Evolutionary conservation across 2,797 vertebrate species (phyloP), one percentile per base, ranked within the genome.

Genomic region (Anabacerthia variegaticeps): DNA sequence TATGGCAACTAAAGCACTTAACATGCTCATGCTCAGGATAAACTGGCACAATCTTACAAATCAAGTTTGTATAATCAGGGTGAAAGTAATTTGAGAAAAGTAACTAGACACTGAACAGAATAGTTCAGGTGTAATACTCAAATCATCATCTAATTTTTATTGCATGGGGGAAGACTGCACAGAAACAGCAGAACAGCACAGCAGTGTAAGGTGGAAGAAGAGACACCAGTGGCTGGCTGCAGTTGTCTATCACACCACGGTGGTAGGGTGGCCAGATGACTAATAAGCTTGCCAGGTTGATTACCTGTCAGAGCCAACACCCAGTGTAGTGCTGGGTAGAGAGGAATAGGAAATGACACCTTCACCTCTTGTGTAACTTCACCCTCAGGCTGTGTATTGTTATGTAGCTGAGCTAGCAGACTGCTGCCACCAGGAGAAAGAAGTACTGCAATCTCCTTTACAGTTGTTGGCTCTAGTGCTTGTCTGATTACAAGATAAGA

Each of bases 191-290:
- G 17, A 10, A 26, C 14, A 54, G 19, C 12, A 13, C 32, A 51
- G 44, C 3, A 1, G 12, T 5, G 2, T 0, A 0, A 0, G 24
- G n/a, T 37, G 20, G 32, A 34, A 41, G 21, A 58, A 36, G 26
- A 62, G 11, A 15, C 4, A 20, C 1, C 10, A 30, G 23, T 3
- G 24, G 36, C n/a, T 59, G 43, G 30, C 61, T 59, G 44, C 13
- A 21, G 49, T 4, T 75, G 44, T 23, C 21, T 10, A 2, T 32
- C 37, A 27, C 85, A 44, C 3, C 18, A 0, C 3, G 12, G 39
- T 21, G 16, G 52, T 13, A 4, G 27, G 20, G 13, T 17, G 44
- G 39, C 12, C 65, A 22, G n/a, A 30, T 27, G 36, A n/a, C 22
- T 30, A 36, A 20, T 18, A 36, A 27, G 23, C 65, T 73, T 41